Evolutionary conservation across 2,113 vertebrate genomes (phyloP).

Genomic region (Entelurus aequoreus): DNA sequence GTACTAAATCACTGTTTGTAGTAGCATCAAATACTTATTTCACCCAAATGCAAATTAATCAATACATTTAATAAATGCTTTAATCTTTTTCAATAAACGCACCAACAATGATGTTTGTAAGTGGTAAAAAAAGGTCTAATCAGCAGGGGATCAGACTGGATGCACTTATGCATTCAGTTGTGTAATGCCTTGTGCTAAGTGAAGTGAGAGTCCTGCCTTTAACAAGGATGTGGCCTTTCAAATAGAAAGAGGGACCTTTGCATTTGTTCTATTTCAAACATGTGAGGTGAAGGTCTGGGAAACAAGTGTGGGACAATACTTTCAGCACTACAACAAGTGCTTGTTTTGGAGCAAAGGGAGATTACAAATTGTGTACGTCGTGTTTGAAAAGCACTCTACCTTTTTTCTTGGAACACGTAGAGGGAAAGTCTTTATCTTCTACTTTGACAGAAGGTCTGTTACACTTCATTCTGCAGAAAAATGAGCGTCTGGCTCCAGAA

Average conservation of each 20-base stretch:
- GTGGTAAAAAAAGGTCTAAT: no score
- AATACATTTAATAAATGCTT: no score
- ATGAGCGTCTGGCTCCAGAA: conserved; percentile 92
- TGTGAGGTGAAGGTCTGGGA: not conserved
- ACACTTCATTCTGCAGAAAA: conserved; percentile 99
- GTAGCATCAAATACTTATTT: no score
- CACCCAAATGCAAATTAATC: no score
- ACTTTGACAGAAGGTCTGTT: conserved; percentile 95
- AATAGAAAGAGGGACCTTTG: conserved; percentile 5
- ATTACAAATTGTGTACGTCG: no score
- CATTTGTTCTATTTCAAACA: not conserved
- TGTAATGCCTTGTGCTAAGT: conserved; percentile 22
- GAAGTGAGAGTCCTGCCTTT: conserved; percentile 40
- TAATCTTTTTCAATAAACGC: no score
- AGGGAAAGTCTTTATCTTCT: conserved; percentile 96
- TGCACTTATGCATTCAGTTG: conserved; percentile 16
- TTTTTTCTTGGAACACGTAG: conserved; percentile 98
- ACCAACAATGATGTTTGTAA: no score
- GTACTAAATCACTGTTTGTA: no score
- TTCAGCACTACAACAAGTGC: no score
- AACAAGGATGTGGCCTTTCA: conserved; percentile 29
- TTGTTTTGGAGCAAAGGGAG: no score
- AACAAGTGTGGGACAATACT: not conserved
- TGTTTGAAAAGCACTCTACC: conserved; percentile 62
- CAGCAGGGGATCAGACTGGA: not conserved